Base-by-base conservation (phyloP, 1,140 invertebrate species). In the Agraylea sexmaculata region DNA sequence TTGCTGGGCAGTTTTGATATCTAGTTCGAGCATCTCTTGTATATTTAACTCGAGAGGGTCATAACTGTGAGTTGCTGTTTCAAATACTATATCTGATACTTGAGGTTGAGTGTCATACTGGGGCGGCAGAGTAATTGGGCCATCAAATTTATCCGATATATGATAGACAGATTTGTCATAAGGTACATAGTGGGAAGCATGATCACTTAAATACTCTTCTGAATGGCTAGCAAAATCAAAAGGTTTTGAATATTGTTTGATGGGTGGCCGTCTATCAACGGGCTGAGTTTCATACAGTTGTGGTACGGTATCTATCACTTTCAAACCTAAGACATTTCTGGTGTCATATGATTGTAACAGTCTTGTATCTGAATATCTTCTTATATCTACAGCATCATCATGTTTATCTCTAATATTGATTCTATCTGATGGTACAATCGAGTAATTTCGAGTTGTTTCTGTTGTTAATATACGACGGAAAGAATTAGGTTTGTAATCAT, bases 351-450 rank as follows among this genome's bases (percentile, higher is more conserved):
- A 45, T 40, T 53, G 46, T 1, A 59, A 29, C 27, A 63, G 47
- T 50, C 63, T 60, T 37, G 68, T 64, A 48, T 71, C 69, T 16
- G 69, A 70, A 50, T 59, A 65, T 32, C 68, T 58, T 29, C 60
- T 52, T 12, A 58, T 37, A 27, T 59, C 54, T 45, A 41, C 35
- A 35, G 30, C 18, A 27, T 52, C 44, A 20, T 51, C 46, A 18
- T 36, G 22, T 15, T 55, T 51, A 31, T 57, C 51, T 12, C 37
- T 34, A 12, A 43, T 52, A 21, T 29, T 32, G 11, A 45, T 41
- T 27, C 40, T 47, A 29, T 45, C 43, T 1, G 56, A 53, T 16
- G 51, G 41, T 20, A 54, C 43, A 23, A 49, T 42, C 17, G 47
- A 49, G 37, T 49, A 49, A 25, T 49, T 45, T 11, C 43, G 18